Conservation (phyloP, 2,113 vertebrate species). For the Mesoclemmys tuberculata region DNA sequence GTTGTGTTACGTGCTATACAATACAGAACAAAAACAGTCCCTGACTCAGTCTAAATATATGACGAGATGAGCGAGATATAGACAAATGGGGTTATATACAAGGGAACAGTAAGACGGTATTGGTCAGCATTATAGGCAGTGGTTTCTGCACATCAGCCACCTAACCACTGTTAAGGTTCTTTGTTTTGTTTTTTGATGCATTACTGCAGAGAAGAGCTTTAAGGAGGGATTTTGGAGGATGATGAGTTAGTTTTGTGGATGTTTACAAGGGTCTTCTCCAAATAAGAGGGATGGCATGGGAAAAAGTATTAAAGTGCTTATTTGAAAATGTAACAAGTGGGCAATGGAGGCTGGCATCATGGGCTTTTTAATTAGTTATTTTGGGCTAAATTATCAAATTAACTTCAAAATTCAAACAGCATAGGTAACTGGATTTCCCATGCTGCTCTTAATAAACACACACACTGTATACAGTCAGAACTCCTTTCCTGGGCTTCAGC, state of each 20-base stretch:
- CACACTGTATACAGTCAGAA: accelerated
- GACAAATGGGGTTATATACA: not conserved
- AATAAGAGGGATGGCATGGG: not conserved
- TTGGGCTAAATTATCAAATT: not conserved
- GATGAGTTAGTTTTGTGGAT: too few relatives aligned
- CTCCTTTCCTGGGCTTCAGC: not conserved
- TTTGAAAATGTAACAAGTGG: not conserved
- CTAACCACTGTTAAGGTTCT: too few relatives aligned
- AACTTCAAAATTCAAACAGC: not conserved
- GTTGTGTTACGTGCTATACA: not conserved
- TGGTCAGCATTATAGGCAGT: not conserved
- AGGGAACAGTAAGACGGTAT: not conserved
- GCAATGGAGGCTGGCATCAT: not conserved
- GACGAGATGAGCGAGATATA: not conserved
- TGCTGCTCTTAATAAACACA: not conserved
- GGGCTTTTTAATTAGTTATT: not conserved
- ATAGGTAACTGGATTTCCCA: not conserved
- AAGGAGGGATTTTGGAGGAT: too few relatives aligned
- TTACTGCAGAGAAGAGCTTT: not conserved
- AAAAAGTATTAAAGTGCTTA: not conserved
- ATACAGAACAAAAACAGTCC: not conserved
- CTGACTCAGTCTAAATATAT: not conserved
- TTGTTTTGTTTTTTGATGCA: not conserved
- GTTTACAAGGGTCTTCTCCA: too few relatives aligned
- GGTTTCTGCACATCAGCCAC: too few relatives aligned